Evolutionary conservation across 1,140 invertebrate species (phyloP), one percentile per base, ranked within the genome.

Genomic region (Leptopilina boulardi): DNA sequence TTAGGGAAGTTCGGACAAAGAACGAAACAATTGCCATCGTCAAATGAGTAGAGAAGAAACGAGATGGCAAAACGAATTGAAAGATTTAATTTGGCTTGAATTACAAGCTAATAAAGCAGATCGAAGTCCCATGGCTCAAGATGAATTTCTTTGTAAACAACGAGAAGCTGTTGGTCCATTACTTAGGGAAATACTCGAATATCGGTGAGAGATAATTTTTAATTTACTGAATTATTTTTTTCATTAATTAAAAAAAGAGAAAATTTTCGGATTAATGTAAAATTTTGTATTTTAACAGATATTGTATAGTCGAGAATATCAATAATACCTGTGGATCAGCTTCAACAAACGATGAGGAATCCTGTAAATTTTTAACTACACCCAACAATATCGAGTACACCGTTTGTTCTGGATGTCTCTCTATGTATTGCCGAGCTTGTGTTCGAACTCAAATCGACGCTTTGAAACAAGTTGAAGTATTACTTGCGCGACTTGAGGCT

Each of bases 51-150:
- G 93, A 78, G 96, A 98, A 88, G 96, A 97, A 86, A 93, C 95
- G 70, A 89, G 95, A 56, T 98, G 96, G 95, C 96, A 97, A 87
- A 97, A 95, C 78, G 95, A 97, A 89, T 88, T 96, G 9, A 97
- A 97, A 89, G 97, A 98, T 91, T 91, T 97, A 78, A 95, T 98
- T 76, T 98, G 97, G 97, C 86, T 98, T 79, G 97, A 98, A 91
- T 90, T 98, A 41, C 96, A 96, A 86, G 97, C 96, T 1, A 95
- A 94, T 91, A 92, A 96, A 70, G 94, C 95, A 0, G 95, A 95
- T 77, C 89, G 94, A 18, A 94, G 93, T 3, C 91, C 94, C 4
- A 92, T 94, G 41, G 94, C 95, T 82, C 95, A 97, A 89, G 96
- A 97, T 87, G 92, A 93, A 56, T 95, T 94, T 87, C 90, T 98